Base-by-base conservation (phyloP, 2,113 vertebrate genomes). In the Mesocricetus auratus region DNA sequence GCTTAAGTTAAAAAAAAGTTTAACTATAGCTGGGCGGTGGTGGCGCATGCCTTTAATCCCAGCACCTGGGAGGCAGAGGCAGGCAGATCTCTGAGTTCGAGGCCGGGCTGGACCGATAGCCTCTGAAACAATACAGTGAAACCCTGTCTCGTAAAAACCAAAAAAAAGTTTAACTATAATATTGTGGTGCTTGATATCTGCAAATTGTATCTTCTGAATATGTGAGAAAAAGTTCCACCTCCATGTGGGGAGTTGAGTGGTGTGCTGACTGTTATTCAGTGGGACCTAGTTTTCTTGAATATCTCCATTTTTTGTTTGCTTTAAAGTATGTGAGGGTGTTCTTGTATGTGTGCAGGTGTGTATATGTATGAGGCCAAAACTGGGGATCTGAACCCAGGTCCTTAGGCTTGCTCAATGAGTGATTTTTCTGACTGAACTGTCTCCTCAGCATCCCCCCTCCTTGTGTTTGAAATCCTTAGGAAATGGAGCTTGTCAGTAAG, bases 391-490 rank as follows among this genome's bases (percentile, higher is more conserved):
- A 74, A 42, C 39, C 39, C 39, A 3, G 66, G 12, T 15, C 53
- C 53, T 56, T 12, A 56, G 53, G 53, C 53, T 33, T 69, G 31
- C 31, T 5, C 33, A 36, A 33, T 33, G 36, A 36, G 12, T 36
- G 10, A 10, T 36, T 69, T 69, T 69, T 1, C 66, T 36, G 33
- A 69, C 31, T 13, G 66, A 69, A 33, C 13, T 13, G 12, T 69
- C 11, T 69, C 31, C 12, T 3, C 11, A 69, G 12, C 11, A 26
- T 26, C 22, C 7, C 60, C 22, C 22, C 68, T 17, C 16, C 68
- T 69, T n/a, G 9, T n/a, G 60, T 42, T 33, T 36, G 79, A 86
- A 21, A 53, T 68, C 71, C 71, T 93, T 89, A 95, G 95, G 22
- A 29, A 31, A 33, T 8, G 2, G 56, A 79, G n/a, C 5, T 91